Base-by-base conservation (phyloP, 2,888 invertebrate species). In the Mythimna albipuncta region DNA sequence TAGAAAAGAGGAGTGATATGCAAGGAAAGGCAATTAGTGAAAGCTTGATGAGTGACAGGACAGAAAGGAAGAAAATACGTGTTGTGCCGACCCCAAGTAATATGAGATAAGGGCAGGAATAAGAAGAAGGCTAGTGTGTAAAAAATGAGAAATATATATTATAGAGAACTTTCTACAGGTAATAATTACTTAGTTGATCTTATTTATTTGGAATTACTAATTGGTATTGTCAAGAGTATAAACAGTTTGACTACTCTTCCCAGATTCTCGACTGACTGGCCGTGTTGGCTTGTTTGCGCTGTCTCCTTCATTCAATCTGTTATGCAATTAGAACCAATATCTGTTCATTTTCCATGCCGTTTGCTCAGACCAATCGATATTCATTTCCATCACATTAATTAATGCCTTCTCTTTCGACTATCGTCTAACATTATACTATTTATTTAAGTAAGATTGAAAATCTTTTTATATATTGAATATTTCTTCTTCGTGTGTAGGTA, bases 271-370 rank as follows among this genome's bases (percentile, higher is more conserved):
- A 13, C 32, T 52, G 32, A 38, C 44, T 59, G 16, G 11, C 68
- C 35, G 21, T 21, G 41, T 69, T 41, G n/a, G 57, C 32, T 61
- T 64, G 55, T 81, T 79, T 76, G 66, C 55, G 32, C 21, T 72
- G 38, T 75, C 38, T 52, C 58, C 19, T 81, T 47, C 41, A 77
- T 70, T 69, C 61, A 64, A 64, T 59, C n/a, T 62, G 38, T 82
- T 58, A 83, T 67, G 32, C 69, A 78, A 79, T 83, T 79, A 75
- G 69, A 54, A 68, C 66, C 55, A 63, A 68, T 72, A 65, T 65
- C 70, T 57, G 38, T 66, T 61, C 68, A 82, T 72, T 71, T 72
- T 69, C 72, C 38, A 58, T 59, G 67, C 75, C 61, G 55, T 70
- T 79, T 55, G 21, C 16, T 61, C 57, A 41, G 10, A 32, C n/a